A percentile compares a stretch with the other conserved stretches of the same genome.
These are phyloP conservation scores for Leucopsar rothschildi DNA, from an alignment of 2,113 vertebrate genomes.

Conservation along the genomic window DNA sequence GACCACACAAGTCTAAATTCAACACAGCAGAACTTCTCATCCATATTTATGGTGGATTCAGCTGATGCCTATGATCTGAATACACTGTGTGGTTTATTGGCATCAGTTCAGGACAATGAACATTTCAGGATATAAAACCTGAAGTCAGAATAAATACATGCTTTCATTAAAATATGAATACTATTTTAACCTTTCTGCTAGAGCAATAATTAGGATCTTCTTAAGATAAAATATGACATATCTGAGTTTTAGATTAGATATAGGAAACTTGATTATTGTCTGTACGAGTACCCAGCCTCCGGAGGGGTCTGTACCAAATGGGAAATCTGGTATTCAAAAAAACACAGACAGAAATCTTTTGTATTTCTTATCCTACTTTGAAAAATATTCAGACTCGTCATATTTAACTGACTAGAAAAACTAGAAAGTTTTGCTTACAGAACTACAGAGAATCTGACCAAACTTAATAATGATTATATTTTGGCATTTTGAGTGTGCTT, in stretches of 20 bases:
- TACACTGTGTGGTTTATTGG: neutral
- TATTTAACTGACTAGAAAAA: neutral
- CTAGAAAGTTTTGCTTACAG: neutral
- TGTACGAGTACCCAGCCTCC: fast-evolving
- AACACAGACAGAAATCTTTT: neutral
- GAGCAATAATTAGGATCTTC: neutral
- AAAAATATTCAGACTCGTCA: neutral
- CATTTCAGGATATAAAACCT: neutral
- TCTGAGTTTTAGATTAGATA: neutral
- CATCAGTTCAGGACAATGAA: neutral
- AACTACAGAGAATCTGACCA: neutral
- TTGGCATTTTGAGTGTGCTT: neutral
- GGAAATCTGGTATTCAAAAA: neutral
- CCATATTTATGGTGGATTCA: neutral
- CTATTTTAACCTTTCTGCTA: neutral
- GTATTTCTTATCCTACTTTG: neutral
- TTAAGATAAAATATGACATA: neutral
- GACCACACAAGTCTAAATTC: neutral
- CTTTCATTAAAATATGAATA: neutral
- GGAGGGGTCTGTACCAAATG: neutral
- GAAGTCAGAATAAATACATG: neutral
- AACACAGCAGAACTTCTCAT: neutral
- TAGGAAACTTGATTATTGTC: neutral
- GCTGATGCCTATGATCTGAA: neutral
- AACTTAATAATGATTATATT: neutral